A percentile compares a stretch with the other conserved stretches of the same genome.
phyloP scores from a whole-genome alignment of 2,113 vertebrate species.

The Entomyzon cyanotis region DNA sequence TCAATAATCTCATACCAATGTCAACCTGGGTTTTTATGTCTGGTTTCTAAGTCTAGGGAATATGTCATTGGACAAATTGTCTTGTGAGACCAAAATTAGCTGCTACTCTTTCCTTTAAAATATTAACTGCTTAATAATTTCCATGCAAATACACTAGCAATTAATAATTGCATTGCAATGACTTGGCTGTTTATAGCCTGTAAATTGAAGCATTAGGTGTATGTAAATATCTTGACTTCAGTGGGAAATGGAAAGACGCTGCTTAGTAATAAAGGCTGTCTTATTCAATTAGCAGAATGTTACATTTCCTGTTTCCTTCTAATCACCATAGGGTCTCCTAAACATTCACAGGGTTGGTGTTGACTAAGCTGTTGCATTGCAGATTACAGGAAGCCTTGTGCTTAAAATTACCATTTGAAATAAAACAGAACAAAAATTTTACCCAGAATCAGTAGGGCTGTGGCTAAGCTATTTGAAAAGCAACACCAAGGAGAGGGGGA shows the following conservation, averaged over 20 bases:
- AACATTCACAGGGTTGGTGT: neutral
- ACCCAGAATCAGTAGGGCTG: neutral
- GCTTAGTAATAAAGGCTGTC: conserved; percentile 46
- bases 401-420: neutral
- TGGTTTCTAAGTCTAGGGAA: neutral
- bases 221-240: conserved; percentile 38
- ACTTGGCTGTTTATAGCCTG: conserved; percentile 39
- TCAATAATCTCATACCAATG: neutral
- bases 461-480: neutral
- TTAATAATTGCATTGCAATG: conserved; percentile 32
- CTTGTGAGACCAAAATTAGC: neutral
- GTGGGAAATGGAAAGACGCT: conserved; percentile 39
- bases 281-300: conserved; percentile 32
- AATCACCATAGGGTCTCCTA: neutral
- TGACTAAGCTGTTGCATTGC: neutral
- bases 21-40: neutral
- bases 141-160: neutral
- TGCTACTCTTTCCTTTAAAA: neutral
- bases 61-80: neutral
- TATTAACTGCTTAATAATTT: conserved; percentile 23
- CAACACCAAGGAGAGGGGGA: neutral
- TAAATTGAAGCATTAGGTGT: conserved; percentile 41
- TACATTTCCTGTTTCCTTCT: conserved; percentile 28
- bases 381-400: neutral
- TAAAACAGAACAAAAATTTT: neutral